A percentile compares a stretch with the other conserved stretches of the same genome.
Conservation (phyloP, 2,113 vertebrate genomes). For the Ginglymostoma cirratum region DNA sequence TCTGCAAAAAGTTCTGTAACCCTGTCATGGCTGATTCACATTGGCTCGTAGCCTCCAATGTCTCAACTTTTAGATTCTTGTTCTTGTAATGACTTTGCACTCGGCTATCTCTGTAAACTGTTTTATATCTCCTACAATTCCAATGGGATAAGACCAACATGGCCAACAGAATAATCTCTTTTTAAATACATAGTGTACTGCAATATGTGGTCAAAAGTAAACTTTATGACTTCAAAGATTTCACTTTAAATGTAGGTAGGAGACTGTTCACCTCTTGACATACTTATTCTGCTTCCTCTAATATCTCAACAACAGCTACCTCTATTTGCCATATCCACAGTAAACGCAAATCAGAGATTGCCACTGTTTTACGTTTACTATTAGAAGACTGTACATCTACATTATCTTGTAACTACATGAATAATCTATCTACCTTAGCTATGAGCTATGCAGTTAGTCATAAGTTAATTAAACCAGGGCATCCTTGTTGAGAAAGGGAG, state of each 20-base stretch:
- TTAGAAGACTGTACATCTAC: too few relatives aligned
- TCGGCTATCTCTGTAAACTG: not conserved
- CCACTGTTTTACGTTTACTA: too few relatives aligned
- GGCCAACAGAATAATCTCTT: not conserved
- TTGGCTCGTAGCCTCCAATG: not conserved
- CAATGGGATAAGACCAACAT: not conserved
- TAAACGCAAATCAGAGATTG: too few relatives aligned
- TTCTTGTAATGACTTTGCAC: not conserved
- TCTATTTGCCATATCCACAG: too few relatives aligned
- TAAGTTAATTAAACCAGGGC: not conserved
- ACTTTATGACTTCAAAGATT: not conserved
- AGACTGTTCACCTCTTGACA: too few relatives aligned
- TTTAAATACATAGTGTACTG: not conserved
- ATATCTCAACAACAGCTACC: too few relatives aligned
- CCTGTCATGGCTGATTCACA: not conserved
- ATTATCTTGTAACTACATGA: not conserved
- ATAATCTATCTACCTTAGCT: not conserved
- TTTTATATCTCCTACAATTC: not conserved
- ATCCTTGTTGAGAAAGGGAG: not conserved
- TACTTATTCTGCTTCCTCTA: too few relatives aligned
- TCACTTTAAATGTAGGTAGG: too few relatives aligned
- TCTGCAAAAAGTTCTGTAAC: not conserved
- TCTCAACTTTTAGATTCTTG: not conserved
- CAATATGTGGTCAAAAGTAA: not conserved
- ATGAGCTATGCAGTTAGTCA: not conserved